Conservation (phyloP, 2,113 vertebrate species). For the Myrmophylax atrothorax region DNA sequence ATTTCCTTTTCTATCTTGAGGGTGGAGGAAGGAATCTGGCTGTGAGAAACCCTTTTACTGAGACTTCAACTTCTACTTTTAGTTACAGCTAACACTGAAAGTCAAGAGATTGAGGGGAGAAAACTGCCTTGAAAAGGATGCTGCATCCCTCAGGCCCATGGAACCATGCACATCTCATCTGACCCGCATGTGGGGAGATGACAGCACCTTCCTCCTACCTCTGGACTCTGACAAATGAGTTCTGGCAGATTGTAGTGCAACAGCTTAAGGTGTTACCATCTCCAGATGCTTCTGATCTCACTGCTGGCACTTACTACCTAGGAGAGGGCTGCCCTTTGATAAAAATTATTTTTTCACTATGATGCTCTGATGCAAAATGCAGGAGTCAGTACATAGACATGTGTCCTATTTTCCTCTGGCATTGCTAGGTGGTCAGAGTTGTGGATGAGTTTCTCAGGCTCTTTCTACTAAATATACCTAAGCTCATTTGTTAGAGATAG, state of each 20-base stretch:
- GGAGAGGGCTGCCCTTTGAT: neutral
- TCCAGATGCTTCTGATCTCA: conserved; percentile 22
- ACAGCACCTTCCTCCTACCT: neutral
- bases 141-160: neutral
- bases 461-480: neutral
- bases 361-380: neutral
- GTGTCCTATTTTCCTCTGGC: neutral
- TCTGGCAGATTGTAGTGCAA: neutral
- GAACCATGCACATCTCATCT: neutral
- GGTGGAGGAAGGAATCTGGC: neutral
- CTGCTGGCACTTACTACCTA: neutral
- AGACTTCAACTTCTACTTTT: neutral
- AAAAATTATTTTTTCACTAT: neutral
- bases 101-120: neutral
- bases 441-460: neutral
- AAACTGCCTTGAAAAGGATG: neutral
- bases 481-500: neutral
- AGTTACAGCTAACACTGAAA: neutral
- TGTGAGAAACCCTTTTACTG: neutral
- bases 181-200: neutral
- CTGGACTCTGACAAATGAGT: neutral
- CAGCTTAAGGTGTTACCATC: conserved; percentile 27
- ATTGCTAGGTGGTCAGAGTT: neutral
- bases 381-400: neutral
- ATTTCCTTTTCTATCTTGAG: neutral